phyloP scores from a whole-genome alignment of 2,797 vertebrate genomes.

The Acrocephalus scirpaceus region DNA sequence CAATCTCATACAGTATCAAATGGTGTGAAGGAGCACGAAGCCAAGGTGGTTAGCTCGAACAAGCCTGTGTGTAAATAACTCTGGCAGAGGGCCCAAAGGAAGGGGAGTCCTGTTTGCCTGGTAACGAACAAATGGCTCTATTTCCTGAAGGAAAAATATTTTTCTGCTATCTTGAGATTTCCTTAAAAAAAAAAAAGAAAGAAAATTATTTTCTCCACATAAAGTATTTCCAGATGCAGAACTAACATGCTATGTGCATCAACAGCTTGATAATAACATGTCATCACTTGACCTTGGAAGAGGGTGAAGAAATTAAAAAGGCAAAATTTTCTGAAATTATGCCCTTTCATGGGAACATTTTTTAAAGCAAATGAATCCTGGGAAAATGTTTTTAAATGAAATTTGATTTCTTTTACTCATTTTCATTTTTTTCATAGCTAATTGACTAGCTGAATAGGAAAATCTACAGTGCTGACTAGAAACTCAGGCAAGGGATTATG shows the following conservation, averaged over 20 bases:
- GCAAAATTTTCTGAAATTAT: slow-evolving; percentile 62
- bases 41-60: slow-evolving; percentile 26
- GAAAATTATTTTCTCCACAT: background rate
- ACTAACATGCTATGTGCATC: slow-evolving; percentile 33
- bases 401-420: slow-evolving; percentile 47
- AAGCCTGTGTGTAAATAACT: slow-evolving; percentile 36
- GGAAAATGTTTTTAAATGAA: slow-evolving; percentile 56
- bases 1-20: slow-evolving; percentile 9
- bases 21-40: slow-evolving; percentile 6
- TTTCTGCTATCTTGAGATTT: slow-evolving; percentile 23
- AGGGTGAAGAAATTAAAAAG: slow-evolving; percentile 5
- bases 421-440: slow-evolving; percentile 67
- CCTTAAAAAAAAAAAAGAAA: background rate
- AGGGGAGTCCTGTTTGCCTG: slow-evolving; percentile 21
- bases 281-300: slow-evolving; percentile 52
- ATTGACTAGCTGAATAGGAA: slow-evolving; percentile 63
- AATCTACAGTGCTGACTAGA: slow-evolving; percentile 48
- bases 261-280: slow-evolving; percentile 56
- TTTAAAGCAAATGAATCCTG: slow-evolving; percentile 56
- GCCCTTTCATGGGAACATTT: slow-evolving; percentile 58
- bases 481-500: slow-evolving; percentile 43
- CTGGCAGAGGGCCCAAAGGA: slow-evolving; percentile 37
- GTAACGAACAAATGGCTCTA: slow-evolving; percentile 37
- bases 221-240: slow-evolving; percentile 62
- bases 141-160: slow-evolving; percentile 44